Evolutionary conservation across 2,797 vertebrate genomes (phyloP).

Genomic region (Cirrhinus mrigala): DNA sequence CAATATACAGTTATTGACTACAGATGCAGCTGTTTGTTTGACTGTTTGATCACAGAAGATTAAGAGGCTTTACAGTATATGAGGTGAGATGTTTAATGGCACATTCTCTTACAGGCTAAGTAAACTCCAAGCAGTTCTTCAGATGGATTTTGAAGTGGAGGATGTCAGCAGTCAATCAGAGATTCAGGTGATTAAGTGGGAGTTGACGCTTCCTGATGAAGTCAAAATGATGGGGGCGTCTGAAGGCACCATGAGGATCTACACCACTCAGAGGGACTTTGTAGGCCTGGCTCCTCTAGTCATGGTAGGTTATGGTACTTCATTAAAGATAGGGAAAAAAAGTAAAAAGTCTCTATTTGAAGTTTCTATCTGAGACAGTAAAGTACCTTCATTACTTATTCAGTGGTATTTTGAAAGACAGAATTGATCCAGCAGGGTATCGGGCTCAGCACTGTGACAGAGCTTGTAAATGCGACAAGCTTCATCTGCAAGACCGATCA

Average conservation of each 20-base stretch:
- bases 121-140: slow-evolving; percentile 86
- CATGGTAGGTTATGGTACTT: slow-evolving; percentile 83
- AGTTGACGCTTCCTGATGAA: slow-evolving; percentile 85
- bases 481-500: slow-evolving; percentile 72
- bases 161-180: slow-evolving; percentile 82
- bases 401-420: slow-evolving; percentile 17
- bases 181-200: slow-evolving; percentile 92
- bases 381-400: slow-evolving; percentile 6
- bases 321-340: not conserved
- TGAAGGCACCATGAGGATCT: slow-evolving; percentile 90
- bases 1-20: not conserved
- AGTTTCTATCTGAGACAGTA: not conserved
- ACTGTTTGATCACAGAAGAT: not conserved
- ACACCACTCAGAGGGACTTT: slow-evolving; percentile 88
- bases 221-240: slow-evolving; percentile 73
- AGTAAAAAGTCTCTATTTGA: not conserved
- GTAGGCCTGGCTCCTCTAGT: slow-evolving; percentile 88
- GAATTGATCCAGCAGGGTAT: slow-evolving; percentile 46
- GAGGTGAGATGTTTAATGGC: not conserved
- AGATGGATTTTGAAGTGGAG: slow-evolving; percentile 91
- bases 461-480: slow-evolving; percentile 67
- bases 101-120: slow-evolving; percentile 66
- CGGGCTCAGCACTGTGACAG: slow-evolving; percentile 62
- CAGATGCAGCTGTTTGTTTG: not conserved
- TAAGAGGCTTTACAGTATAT: not conserved